Evolutionary conservation across 1,140 invertebrate genomes (phyloP), one percentile per base, ranked within the genome.

Genomic region (Galleria mellonella): DNA sequence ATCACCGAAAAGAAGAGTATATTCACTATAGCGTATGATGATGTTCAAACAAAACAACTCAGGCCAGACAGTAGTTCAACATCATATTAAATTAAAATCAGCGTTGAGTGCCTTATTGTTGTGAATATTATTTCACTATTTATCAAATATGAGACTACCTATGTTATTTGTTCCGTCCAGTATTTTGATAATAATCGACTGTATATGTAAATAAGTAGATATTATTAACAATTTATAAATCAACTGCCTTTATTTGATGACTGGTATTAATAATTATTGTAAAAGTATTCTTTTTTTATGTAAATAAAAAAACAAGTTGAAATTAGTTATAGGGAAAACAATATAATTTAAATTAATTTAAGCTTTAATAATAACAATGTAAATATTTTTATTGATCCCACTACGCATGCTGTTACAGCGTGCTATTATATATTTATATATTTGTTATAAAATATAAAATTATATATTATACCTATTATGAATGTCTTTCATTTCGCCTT

Each of bases 11-110:
- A 96, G 84, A 96, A 96, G 67, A 96, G 95, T 71, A 91, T 97
- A n/a, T 97, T 97, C 62, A 96, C 95, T 0, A 97, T 97, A 55
- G 94, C 95, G 1, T 97, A 97, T 65, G 94, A 94, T 67, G 94
- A 96, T 66, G 93, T 96, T 14, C 85, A 87, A 62, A 87, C 83
- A 9, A 87, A 87, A 65, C 83, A 87, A 64, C 47, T 87, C 11
- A 55, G 86, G 64, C 86, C 86, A 31, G 86, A 87, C 39, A 87
- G 84, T 59, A 87, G 86, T 65, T 87, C 86, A 12, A 86, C 86
- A 12, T 87, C 86, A 17, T 86, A 86, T 58, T 87, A 62, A 77
- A 54, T 48, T 56, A 12, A 35, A 36, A 40, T 44, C 30, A 37
- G 27, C 32, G 42, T 37, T 47, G 47, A 65, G 60, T 66, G 67